phyloP scores from a whole-genome alignment of 2,888 invertebrate genomes.

The Aphidius colemani region DNA sequence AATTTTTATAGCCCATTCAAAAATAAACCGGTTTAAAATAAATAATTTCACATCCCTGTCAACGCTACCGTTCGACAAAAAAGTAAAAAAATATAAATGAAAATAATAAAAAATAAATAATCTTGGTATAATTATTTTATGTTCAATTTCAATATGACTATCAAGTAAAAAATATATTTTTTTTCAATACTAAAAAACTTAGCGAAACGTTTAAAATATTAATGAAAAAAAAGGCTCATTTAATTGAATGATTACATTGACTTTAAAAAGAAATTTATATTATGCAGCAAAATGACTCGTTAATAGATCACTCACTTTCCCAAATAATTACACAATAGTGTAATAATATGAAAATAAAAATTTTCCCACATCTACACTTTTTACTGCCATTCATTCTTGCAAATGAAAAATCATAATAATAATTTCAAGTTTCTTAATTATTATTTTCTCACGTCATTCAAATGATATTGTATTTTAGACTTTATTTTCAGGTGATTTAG shows the following conservation, averaged over 20 bases:
- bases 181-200: neutral
- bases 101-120: neutral
- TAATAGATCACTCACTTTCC: slow-evolving; percentile 24
- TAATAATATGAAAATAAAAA: slow-evolving; percentile 16
- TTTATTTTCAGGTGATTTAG: too few relatives aligned
- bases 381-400: slow-evolving; percentile 16
- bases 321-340: slow-evolving; percentile 27
- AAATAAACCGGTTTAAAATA: slow-evolving; percentile 22
- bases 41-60: slow-evolving; percentile 27
- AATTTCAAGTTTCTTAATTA: slow-evolving; percentile 10
- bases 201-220: neutral
- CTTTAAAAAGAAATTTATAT: slow-evolving; percentile 1
- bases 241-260: slow-evolving; percentile 18
- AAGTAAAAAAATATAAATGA: slow-evolving; percentile 1
- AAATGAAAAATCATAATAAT: slow-evolving; percentile 12
- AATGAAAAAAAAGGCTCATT: neutral
- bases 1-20: slow-evolving; percentile 28
- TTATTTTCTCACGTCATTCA: slow-evolving; percentile 28
- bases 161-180: too few relatives aligned
- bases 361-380: slow-evolving; percentile 10
- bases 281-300: slow-evolving; percentile 20
- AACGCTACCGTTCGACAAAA: slow-evolving; percentile 29
- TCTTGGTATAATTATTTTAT: too few relatives aligned
- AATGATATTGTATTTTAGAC: too few relatives aligned
- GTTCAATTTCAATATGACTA: too few relatives aligned